These are phyloP conservation scores for Baryphthengus martii DNA, from an alignment of 2,113 vertebrate species.

Conservation along the genomic window DNA sequence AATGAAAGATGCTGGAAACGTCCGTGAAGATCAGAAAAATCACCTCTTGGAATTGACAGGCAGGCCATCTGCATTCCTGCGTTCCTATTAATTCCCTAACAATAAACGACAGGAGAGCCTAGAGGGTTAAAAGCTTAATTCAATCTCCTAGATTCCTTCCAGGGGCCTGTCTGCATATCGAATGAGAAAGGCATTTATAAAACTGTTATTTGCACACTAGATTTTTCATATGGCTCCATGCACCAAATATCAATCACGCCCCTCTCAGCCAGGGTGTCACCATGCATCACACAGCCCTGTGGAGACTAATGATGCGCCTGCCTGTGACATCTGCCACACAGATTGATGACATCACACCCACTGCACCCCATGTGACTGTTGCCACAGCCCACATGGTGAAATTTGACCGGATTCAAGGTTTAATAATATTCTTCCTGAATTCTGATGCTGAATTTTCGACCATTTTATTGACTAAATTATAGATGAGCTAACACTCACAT, in stretches of 20 bases:
- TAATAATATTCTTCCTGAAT: background rate
- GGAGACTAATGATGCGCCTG: background rate
- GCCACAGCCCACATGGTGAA: background rate
- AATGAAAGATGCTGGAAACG: constrained; percentile 80
- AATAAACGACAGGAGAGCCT: constrained; percentile 77
- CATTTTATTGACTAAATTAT: background rate
- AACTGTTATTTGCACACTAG: constrained; percentile 60
- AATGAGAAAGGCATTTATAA: constrained; percentile 73
- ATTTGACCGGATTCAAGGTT: background rate
- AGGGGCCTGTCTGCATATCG: constrained; percentile 61
- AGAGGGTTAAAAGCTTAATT: constrained; percentile 84
- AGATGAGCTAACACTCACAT: background rate
- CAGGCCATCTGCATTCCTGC: constrained; percentile 78
- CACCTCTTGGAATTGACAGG: constrained; percentile 75
- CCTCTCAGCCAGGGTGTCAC: background rate
- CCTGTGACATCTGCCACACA: constrained; percentile 5
- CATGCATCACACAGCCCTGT: background rate
- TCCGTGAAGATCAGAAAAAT: constrained; percentile 79
- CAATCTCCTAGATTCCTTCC: constrained; percentile 76
- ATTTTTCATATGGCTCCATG: constrained; percentile 43
- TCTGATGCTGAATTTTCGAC: background rate
- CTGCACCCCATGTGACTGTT: background rate
- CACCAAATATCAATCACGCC: constrained; percentile 26
- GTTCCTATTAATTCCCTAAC: constrained; percentile 80
- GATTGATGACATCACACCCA: background rate